A percentile compares a stretch with the other conserved stretches of the same genome.
Conservation (phyloP, 2,888 invertebrate genomes). For the Balanococcus diminutus region DNA sequence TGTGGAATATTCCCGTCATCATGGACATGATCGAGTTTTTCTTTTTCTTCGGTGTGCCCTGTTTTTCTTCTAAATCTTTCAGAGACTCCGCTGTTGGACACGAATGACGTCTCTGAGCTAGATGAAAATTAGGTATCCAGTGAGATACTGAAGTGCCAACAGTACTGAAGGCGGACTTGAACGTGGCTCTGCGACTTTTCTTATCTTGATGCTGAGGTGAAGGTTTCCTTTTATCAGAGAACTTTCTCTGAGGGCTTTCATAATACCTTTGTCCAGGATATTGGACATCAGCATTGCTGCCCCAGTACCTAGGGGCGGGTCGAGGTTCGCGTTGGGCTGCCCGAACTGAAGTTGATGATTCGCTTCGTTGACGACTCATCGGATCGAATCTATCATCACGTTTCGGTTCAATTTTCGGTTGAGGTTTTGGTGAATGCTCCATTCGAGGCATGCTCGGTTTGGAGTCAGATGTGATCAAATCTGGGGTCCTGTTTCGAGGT, state of each 20-base stretch:
- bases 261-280: not conserved
- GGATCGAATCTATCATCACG: constrained; percentile 6
- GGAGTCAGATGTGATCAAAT: constrained; percentile 4
- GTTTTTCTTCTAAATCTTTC: constrained; percentile 57
- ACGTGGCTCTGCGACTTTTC: constrained; percentile 71
- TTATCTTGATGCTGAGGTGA: constrained; percentile 63
- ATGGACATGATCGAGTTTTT: constrained; percentile 82
- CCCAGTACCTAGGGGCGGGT: not conserved
- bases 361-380: not conserved
- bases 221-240: not conserved
- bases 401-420: constrained; percentile 12
- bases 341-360: constrained; percentile 65
- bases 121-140: constrained; percentile 80
- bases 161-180: constrained; percentile 77
- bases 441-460: not conserved
- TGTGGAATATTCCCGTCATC: constrained; percentile 83
- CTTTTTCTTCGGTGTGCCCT: constrained; percentile 66
- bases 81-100: constrained; percentile 72
- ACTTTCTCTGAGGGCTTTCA: not conserved
- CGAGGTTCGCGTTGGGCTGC: constrained; percentile 60
- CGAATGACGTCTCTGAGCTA: constrained; percentile 78
- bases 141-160: constrained; percentile 69
- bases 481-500: constrained; percentile 20
- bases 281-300: not conserved
- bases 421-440: not conserved